These are phyloP conservation scores for Ibidorhyncha struthersii DNA, from an alignment of 2,113 vertebrate species.

Conservation along the genomic window DNA sequence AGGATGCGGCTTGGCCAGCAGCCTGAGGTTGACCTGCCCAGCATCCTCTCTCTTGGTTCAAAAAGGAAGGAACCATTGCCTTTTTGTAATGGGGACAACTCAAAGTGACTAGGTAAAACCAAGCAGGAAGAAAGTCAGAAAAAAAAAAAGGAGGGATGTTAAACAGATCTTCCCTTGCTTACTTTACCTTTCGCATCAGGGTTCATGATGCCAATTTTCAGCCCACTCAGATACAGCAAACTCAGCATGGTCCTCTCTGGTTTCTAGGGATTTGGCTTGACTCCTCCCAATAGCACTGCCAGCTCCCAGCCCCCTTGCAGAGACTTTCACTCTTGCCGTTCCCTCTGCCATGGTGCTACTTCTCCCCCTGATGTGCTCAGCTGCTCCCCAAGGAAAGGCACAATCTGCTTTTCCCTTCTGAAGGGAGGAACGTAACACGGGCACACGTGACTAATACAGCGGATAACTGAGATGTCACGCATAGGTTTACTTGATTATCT, in stretches of 20 bases:
- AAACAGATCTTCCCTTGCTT: background rate
- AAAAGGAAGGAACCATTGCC: background rate
- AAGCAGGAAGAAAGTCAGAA: background rate
- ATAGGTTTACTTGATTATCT: background rate
- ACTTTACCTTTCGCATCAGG: background rate
- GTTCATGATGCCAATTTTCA: background rate
- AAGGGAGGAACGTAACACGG: accelerated
- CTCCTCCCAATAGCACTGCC: accelerated
- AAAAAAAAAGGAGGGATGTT: background rate
- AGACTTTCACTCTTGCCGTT: background rate
- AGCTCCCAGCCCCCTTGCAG: background rate
- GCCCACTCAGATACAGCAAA: background rate
- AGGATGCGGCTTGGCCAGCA: background rate
- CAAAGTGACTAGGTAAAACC: background rate
- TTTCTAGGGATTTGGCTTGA: background rate
- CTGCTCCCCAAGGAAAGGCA: background rate
- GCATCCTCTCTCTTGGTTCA: background rate
- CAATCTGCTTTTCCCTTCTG: background rate
- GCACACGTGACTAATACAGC: background rate
- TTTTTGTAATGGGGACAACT: background rate
- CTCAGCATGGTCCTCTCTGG: accelerated
- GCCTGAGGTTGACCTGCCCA: background rate
- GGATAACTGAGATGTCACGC: background rate
- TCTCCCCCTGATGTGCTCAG: accelerated
- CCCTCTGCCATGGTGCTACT: background rate